Evolutionary conservation across 1,140 invertebrate genomes (phyloP), one percentile per base, ranked within the genome.

Genomic region (Psix sp.): DNA sequence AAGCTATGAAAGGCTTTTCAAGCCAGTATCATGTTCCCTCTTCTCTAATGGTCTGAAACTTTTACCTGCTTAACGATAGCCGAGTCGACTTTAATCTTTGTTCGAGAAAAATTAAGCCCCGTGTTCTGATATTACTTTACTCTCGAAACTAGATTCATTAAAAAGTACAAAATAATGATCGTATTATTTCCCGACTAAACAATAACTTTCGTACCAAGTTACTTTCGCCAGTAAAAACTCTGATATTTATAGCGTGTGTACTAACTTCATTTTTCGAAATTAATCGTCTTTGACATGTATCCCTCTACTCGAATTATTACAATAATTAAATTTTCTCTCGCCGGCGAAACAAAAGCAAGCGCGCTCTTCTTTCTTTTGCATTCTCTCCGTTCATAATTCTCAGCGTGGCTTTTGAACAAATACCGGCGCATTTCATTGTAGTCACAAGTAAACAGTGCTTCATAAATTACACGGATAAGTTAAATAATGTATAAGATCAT

Each of bases 401-500:
- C 57, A 39, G 59, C 59, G 5, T 43, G 7, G 7, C 0, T 9
- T 9, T 29, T 35, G 24, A 20, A 29, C 40, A 63, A 63, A 63
- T 20, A 63, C 33, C n/a, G 6, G 7, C 62, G 16, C 17, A 56
- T 66, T 48, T 66, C 20, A 67, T 67, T 57, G 63, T 57, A 29
- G 26, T 36, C 52, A 38, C 49, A 51, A 67, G 13, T 57, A 67
- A 65, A 57, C 63, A 48, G n/a, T 45, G 13, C 26, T 31, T 35
- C 24, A 29, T 51, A 67, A 59, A 68, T 68, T 68, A 59, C 33
- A 52, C 39, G 16, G n/a, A 49, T 35, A 24, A 45, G 52, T 57
- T 48, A 68, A 68, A 68, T 68, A 68, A 68, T 52, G 54, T 68
- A 68, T 39, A 54, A 59, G 54, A 68, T 59, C 40, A 68, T 68